phyloP scores from a whole-genome alignment of 2,797 vertebrate species.

The Mormyrus hasselquistii region DNA sequence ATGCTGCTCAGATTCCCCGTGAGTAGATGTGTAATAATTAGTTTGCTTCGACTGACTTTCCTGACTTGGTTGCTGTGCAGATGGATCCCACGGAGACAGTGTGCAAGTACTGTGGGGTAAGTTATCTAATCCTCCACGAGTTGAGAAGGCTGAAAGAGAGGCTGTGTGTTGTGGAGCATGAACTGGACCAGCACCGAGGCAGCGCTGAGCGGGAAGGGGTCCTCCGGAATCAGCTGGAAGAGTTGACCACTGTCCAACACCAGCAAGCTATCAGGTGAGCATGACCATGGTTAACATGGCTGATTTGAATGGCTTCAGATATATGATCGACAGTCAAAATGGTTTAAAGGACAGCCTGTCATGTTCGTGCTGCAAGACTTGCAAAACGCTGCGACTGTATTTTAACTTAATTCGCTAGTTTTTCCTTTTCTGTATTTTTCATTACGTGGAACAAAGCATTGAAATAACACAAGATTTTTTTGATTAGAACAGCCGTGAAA shows the following conservation, averaged over 20 bases:
- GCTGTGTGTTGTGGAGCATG: conserved; percentile 64
- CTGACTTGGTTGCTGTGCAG: conserved; percentile 45
- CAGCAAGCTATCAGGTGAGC: conserved; percentile 26
- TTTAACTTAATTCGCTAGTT: neutral
- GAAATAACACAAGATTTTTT: neutral
- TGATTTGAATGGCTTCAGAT: neutral
- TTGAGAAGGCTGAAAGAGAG: conserved; percentile 74
- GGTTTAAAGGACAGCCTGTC: neutral
- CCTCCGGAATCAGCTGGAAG: conserved; percentile 64
- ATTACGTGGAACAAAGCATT: neutral
- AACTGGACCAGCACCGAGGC: conserved; percentile 63
- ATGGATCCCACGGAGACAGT: conserved; percentile 75
- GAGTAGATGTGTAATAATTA: neutral
- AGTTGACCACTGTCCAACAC: conserved; percentile 70
- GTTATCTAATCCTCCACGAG: conserved; percentile 83
- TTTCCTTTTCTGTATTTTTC: neutral
- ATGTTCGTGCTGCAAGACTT: neutral
- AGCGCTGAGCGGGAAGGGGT: conserved; percentile 62
- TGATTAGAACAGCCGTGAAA: neutral
- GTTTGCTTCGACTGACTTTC: neutral
- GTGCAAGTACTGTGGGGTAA: conserved; percentile 82
- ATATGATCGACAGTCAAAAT: neutral
- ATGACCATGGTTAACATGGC: neutral
- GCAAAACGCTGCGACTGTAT: neutral
- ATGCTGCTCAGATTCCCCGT: too few species aligned